Evolutionary conservation across 2,797 vertebrate genomes (phyloP), one percentile per base, ranked within the genome.

Genomic region (Microchirus variegatus): DNA sequence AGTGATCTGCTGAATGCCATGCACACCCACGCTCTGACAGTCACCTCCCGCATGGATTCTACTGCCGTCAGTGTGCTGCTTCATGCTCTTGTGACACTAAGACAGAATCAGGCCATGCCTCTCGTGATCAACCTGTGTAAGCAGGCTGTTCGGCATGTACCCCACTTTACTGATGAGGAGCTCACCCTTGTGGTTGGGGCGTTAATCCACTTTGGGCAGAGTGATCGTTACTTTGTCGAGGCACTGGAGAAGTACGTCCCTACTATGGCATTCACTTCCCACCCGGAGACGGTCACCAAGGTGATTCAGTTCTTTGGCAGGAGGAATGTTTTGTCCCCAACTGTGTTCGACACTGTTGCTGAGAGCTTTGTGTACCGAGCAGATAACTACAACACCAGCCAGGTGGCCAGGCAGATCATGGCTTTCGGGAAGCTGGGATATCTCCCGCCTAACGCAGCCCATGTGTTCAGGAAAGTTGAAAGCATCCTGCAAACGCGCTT

Each of bases 391-490:
- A 94, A 72, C 42, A 91, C 94, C 1, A 72, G 79, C 48, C 95
- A 99, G 86, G 89, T 96, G 68, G 84, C 93, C 40, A 68, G 80
- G 12, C 93, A 92, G 75, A 92, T 98, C 10, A 70, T 87, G 65
- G 91, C 95, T 0, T 94, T 96, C 35, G 97, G 96, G 46, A 95
- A 88, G 67, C 89, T 99, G 59, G 95, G 94, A 50, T 98, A 98
- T 64, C 65, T 94, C 15, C 96, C 97, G 0, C 93, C 95, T 9
- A 95, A 93, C 5, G 91, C 94, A 0, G 62, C 85, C 0, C 78
- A 91, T 10, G 46, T 99, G 15, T 98, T 98, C 63, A 56, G 83
- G 53, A 96, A 94, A 64, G 93, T 99, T 1, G 97, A 99, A 84
- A 79, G 49, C 0, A 49, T 92, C 52, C 73, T 99, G 51, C 82